Conservation (phyloP, 2,113 vertebrate species). For the Microtus pennsylvanicus region DNA sequence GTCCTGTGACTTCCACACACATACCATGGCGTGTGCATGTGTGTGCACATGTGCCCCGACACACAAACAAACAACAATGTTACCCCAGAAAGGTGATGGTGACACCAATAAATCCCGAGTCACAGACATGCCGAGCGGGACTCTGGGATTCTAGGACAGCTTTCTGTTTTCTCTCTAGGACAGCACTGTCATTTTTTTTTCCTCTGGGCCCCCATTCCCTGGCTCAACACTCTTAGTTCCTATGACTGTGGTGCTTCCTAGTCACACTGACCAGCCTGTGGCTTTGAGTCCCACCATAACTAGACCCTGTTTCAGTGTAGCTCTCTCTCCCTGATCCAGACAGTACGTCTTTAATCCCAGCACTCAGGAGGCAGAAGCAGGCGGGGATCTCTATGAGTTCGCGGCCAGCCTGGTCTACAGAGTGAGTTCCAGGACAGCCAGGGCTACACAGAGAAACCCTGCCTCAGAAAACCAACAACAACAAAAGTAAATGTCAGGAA, state of each 20-base stretch:
- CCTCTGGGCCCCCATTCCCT: background rate
- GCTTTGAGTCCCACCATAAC: background rate
- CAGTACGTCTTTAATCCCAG: accelerated
- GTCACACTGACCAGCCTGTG: background rate
- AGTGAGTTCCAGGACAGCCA: background rate
- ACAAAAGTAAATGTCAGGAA: background rate
- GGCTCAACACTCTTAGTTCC: background rate
- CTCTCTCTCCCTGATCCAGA: background rate
- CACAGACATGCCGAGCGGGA: background rate
- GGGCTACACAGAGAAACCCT: background rate
- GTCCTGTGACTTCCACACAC: background rate
- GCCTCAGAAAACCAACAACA: background rate
- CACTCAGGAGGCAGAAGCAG: background rate
- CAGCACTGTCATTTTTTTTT: background rate
- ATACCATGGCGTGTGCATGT: background rate
- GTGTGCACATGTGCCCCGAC: background rate
- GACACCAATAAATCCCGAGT: background rate
- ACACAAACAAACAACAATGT: background rate
- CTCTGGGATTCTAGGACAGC: background rate
- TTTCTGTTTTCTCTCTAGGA: background rate
- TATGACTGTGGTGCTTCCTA: background rate
- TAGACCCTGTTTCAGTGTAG: background rate
- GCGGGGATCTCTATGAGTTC: background rate
- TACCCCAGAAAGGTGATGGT: background rate
- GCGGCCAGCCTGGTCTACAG: background rate